phyloP scores from a whole-genome alignment of 2,888 invertebrate species.

The Oasisia sp. region DNA sequence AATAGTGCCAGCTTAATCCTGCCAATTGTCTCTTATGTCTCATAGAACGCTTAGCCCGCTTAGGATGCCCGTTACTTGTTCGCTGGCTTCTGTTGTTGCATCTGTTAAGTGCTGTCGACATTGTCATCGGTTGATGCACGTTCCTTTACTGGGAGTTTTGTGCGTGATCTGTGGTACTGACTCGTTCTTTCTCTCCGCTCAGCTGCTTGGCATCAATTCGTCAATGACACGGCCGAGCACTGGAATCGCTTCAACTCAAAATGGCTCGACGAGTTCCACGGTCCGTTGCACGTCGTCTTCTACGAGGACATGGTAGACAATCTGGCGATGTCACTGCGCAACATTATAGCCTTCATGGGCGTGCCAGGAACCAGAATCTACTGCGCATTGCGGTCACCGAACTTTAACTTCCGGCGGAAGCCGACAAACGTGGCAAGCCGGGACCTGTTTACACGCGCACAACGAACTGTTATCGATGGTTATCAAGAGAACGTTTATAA shows the following conservation, averaged over 20 bases:
- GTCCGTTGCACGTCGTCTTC: not conserved
- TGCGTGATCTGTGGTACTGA: not conserved
- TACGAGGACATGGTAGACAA: not conserved
- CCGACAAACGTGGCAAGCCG: not conserved
- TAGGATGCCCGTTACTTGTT: too few relatives aligned
- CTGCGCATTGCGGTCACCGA: not conserved
- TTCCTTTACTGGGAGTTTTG: too few relatives aligned
- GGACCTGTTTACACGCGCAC: not conserved
- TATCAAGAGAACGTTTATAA: not conserved
- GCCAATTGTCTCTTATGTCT: too few relatives aligned
- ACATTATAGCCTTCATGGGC: not conserved
- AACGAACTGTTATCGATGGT: not conserved
- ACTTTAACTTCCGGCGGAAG: not conserved
- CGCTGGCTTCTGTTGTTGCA: too few relatives aligned
- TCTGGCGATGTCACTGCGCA: not conserved
- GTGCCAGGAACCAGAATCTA: not conserved
- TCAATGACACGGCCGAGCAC: not conserved
- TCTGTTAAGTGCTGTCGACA: too few relatives aligned
- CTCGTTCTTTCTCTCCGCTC: not conserved
- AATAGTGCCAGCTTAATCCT: too few relatives aligned
- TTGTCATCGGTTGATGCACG: too few relatives aligned
- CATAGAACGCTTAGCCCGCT: too few relatives aligned
- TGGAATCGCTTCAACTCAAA: not conserved
- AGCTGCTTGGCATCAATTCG: not conserved
- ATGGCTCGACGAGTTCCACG: not conserved